Base-by-base conservation (phyloP, 2,113 vertebrate genomes). In the Canis aureus region DNA sequence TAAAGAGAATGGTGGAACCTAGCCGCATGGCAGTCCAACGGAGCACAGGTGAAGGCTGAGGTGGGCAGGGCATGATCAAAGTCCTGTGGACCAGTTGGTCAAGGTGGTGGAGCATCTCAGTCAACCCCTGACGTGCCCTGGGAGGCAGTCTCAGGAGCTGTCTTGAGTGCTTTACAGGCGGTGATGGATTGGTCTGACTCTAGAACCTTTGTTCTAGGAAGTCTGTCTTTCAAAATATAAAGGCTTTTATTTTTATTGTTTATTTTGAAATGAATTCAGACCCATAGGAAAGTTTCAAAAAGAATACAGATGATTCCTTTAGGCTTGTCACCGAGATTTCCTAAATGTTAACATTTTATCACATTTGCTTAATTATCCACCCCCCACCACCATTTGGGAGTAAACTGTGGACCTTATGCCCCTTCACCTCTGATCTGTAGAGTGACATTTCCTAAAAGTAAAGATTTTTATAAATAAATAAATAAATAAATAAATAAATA, bases 61-160 rank as follows among this genome's bases (percentile, higher is more conserved):
- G 19, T 38, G 16, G 29, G 8, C 64, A 74, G 29, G 62, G 8
- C 0, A 0, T 49, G 16, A 10, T 29, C 11, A 35, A 73, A 80
- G 5, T 51, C 7, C 43, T 1, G 3, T 11, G 25, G 23, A 1
- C 10, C 20, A 1, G 19, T 13, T 29, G 27, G 19, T 38, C 11
- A 27, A 19, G 53, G 5, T 11, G 6, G 4, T 6, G 2, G n/a
- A 81, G 43, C 0, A 2, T 29, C 69, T 23, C 11, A 10, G 53
- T 29, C n/a, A 20, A 7, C 2, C n/a, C 1, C 16, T 22, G 66
- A 8, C 29, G 2, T 12, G 0, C n/a, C 49, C 23, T 0, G 11
- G n/a, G 7, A 11, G 51, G 1, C 23, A 11, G 79, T 8, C 49
- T 78, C 49, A 20, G 5, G 35, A 32, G 25, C 3, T 3, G 5